Evolutionary conservation across 2,888 invertebrate genomes (phyloP).

Genomic region (Invenusta paracnida): DNA sequence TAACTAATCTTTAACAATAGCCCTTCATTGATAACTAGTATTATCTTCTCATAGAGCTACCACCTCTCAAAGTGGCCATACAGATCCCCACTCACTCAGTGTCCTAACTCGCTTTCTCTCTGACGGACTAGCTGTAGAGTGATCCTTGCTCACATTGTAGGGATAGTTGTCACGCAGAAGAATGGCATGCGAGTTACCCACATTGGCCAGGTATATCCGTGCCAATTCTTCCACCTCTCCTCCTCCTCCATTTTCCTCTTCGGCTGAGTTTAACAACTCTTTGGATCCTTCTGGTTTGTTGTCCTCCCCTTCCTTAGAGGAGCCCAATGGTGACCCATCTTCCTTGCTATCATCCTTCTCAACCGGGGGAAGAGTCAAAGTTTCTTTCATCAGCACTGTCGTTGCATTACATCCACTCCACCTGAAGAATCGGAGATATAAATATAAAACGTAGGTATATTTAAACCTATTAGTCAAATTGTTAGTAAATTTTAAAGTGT

Average conservation of each 20-base stretch:
- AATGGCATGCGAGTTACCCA: slow-evolving; percentile 53
- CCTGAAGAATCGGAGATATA: too few relatives aligned
- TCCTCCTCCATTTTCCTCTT: not conserved
- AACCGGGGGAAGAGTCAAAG: too few relatives aligned
- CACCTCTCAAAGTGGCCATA: too few relatives aligned
- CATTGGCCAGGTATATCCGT: slow-evolving; percentile 30
- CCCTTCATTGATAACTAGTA: too few relatives aligned
- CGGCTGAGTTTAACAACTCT: not conserved
- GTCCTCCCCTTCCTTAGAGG: too few relatives aligned
- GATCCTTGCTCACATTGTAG: slow-evolving; percentile 53
- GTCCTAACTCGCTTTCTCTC: slow-evolving; percentile 51
- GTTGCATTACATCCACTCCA: slow-evolving; percentile 58
- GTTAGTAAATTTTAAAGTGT: too few relatives aligned
- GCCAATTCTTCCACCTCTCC: not conserved
- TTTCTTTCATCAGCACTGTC: slow-evolving; percentile 51
- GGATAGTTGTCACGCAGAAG: slow-evolving; percentile 54
- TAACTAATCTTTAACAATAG: too few relatives aligned
- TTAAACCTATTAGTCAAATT: too few relatives aligned
- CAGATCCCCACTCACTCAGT: not conserved
- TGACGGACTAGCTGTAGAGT: slow-evolving; percentile 52
- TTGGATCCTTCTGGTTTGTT: not conserved
- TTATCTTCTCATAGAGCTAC: too few relatives aligned
- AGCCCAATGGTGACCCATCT: too few relatives aligned
- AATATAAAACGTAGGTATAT: too few relatives aligned
- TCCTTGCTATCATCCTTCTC: too few relatives aligned